Evolutionary conservation across 2,113 vertebrate genomes (phyloP), one percentile per base, ranked within the genome.

Genomic region (Indri indri): DNA sequence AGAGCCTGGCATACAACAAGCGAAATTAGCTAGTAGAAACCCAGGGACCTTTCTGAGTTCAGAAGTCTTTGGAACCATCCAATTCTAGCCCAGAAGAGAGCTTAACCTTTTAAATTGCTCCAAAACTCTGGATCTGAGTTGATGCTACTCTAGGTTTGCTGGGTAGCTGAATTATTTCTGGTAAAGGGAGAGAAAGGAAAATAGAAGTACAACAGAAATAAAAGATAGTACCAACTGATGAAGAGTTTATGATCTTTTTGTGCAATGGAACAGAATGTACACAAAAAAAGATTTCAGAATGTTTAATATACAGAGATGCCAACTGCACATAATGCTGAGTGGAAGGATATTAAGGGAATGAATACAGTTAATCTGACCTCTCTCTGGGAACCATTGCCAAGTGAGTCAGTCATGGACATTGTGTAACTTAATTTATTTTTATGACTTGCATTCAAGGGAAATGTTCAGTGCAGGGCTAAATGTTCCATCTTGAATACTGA

Each of bases 351-450:
- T 59, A 77, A 76, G 17, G 27, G 47, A 86, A 81, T 63, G 74
- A 82, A 86, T 9, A 90, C 2, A 45, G 65, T 77, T 66, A 50
- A 74, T 47, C 16, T 81, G 88, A 74, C 77, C 54, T 83, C 9
- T 85, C 61, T 57, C 37, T 80, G 73, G 50, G 90, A 88, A 30
- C 42, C 42, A 65, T 0, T 50, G 68, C 30, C 6, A 17, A 70
- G 57, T 42, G 27, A 89, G 54, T 96, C 57, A 73, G 30, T 68
- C 45, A 68, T 16, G 47, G 83, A 79, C 42, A 70, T 23, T 63
- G 40, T 73, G 25, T 34, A 37, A 50, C 94, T 90, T 68, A 90
- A 50, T 95, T 90, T 68, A 90, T 84, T 95, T 94, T 76, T 86
- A 82, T 93, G 83, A 73, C n/a, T 76, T 96, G 32, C 42, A 84